Percentiles rank a stretch among this genome's conserved stretches.
Evolutionary conservation across 2,797 vertebrate genomes (phyloP).

Genomic region (Pangasius djambal): DNA sequence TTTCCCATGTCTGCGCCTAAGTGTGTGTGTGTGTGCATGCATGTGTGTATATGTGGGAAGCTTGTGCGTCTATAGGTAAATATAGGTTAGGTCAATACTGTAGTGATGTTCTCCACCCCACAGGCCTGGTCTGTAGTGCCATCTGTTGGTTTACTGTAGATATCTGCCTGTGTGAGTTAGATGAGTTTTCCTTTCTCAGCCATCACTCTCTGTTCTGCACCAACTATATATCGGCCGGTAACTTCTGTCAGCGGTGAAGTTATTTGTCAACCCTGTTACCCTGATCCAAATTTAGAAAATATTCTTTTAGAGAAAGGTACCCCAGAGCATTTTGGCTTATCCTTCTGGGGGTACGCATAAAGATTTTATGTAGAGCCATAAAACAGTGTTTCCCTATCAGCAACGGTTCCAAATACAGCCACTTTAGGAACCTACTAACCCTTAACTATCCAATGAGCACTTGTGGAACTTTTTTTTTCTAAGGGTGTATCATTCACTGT

Average conservation of each 20-base stretch:
- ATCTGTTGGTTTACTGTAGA: slow-evolving; percentile 49
- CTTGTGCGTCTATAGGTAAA: slow-evolving; percentile 39
- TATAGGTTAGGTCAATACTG: slow-evolving; percentile 60
- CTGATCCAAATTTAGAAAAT: background rate
- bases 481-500: background rate
- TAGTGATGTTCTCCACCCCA: slow-evolving; percentile 21
- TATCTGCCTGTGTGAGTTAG: background rate
- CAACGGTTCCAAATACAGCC: background rate
- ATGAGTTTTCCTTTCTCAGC: background rate
- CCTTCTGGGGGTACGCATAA: background rate
- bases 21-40: slow-evolving; percentile 19
- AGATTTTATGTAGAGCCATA: background rate
- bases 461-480: background rate
- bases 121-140: slow-evolving; percentile 44
- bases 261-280: background rate
- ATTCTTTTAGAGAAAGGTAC: background rate
- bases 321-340: no score
- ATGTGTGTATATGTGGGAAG: slow-evolving; percentile 38
- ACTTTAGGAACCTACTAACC: background rate
- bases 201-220: background rate
- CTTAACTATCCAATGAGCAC: background rate
- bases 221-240: background rate
- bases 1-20: slow-evolving; percentile 40
- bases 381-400: background rate
- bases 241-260: background rate